phyloP scores from a whole-genome alignment of 1,140 invertebrate genomes.

The Schlechtendalia chinensis region DNA sequence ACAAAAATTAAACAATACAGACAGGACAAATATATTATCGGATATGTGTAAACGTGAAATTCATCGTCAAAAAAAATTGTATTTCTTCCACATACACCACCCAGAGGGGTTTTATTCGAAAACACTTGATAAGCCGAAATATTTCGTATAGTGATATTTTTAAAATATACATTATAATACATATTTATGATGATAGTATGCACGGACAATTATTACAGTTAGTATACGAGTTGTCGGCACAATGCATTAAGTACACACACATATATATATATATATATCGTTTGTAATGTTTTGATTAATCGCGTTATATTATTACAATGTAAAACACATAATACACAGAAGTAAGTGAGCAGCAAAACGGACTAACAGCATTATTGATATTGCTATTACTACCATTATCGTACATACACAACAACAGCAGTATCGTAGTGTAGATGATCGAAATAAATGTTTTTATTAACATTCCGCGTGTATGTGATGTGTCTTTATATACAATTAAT shows the following conservation, averaged over 20 bases:
- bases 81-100: background rate
- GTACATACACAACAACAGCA: too few relatives aligned
- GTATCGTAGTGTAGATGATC: too few relatives aligned
- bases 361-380: background rate
- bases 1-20: slow-evolving; percentile 25
- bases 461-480: too few relatives aligned
- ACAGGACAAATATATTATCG: slow-evolving; percentile 36
- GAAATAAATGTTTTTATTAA: too few relatives aligned
- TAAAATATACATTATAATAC: too few relatives aligned
- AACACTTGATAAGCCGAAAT: background rate
- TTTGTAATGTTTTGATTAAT: background rate
- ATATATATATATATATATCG: background rate
- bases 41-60: slow-evolving; percentile 20
- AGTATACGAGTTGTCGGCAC: background rate
- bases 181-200: too few relatives aligned
- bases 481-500: too few relatives aligned
- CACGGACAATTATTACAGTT: background rate
- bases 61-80: slow-evolving; percentile 18
- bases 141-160: too few relatives aligned
- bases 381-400: too few relatives aligned
- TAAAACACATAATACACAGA: too few relatives aligned
- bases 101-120: background rate
- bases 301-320: background rate
- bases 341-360: too few relatives aligned
- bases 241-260: slow-evolving; percentile 33